phyloP scores from a whole-genome alignment of 1,140 invertebrate genomes.

The Melitaea cinxia region DNA sequence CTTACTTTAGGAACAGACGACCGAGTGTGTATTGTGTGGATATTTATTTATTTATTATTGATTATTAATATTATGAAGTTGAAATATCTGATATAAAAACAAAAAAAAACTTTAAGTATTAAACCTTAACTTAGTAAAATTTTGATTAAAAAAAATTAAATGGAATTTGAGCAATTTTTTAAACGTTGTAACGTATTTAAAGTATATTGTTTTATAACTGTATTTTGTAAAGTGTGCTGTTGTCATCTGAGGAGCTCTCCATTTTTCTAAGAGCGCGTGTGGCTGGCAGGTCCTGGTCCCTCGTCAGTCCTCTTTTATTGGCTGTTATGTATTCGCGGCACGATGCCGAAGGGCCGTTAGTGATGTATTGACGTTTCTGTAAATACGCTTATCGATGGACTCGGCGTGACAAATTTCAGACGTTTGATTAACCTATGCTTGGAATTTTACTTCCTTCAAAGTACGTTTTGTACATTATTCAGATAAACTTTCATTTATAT shows the following conservation, averaged over 20 bases:
- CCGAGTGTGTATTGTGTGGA: too few relatives aligned
- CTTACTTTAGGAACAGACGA: too few relatives aligned
- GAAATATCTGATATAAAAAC: too few relatives aligned
- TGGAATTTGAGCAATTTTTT: too few relatives aligned
- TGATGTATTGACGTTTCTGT: constrained; percentile 22
- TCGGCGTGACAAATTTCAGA: constrained; percentile 4
- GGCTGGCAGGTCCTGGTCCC: constrained; percentile 3
- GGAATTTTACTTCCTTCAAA: background rate
- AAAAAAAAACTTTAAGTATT: too few relatives aligned
- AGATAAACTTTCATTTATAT: background rate
- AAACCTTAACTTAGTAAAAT: too few relatives aligned
- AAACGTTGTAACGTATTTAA: background rate
- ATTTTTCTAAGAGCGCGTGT: constrained; percentile 6
- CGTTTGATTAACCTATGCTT: background rate
- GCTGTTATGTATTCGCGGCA: constrained; percentile 17
- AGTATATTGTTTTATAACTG: background rate
- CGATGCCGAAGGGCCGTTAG: constrained; percentile 1
- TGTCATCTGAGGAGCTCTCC: constrained; percentile 11
- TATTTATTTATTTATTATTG: too few relatives aligned
- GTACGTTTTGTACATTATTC: background rate
- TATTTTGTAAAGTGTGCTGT: constrained; percentile 11
- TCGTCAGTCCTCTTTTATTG: constrained; percentile 21
- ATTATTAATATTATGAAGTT: too few relatives aligned
- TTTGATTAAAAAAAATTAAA: too few relatives aligned
- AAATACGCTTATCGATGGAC: constrained; percentile 7